phyloP scores from a whole-genome alignment of 2,888 invertebrate genomes.

The Pristionchus arcanus region DNA sequence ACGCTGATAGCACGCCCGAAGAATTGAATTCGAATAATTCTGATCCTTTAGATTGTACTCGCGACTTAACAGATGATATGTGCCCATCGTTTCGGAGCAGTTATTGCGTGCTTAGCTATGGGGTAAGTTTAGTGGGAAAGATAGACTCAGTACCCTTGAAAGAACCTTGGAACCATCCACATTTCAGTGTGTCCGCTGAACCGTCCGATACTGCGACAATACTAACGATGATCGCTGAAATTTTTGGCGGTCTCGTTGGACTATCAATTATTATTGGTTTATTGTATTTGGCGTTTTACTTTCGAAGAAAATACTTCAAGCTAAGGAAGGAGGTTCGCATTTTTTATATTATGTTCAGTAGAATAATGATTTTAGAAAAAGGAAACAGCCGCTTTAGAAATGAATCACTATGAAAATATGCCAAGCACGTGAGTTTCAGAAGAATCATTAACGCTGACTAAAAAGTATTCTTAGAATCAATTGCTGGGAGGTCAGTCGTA shows the following conservation, averaged over 20 bases:
- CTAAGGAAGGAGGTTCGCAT: neutral
- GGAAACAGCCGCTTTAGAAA: neutral
- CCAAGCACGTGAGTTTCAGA: neutral
- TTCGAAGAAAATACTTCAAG: neutral
- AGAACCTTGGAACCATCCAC: too few relatives aligned
- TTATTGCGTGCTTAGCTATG: too few relatives aligned
- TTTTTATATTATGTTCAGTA: neutral
- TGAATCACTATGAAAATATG: neutral
- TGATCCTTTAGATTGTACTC: too few relatives aligned
- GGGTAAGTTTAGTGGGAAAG: too few relatives aligned
- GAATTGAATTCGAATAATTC: too few relatives aligned
- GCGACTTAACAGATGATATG: too few relatives aligned
- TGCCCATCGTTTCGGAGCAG: too few relatives aligned
- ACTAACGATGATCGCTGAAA: neutral
- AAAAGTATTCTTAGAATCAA: neutral
- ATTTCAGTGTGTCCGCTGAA: neutral
- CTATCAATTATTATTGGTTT: neutral
- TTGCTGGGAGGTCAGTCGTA: neutral
- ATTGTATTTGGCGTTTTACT: neutral
- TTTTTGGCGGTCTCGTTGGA: neutral
- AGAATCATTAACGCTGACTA: too few relatives aligned
- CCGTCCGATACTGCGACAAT: neutral
- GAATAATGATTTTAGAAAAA: neutral
- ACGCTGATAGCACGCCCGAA: too few relatives aligned
- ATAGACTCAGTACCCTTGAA: too few relatives aligned